phyloP scores from a whole-genome alignment of 2,113 vertebrate genomes.

The Prolemur simus region DNA sequence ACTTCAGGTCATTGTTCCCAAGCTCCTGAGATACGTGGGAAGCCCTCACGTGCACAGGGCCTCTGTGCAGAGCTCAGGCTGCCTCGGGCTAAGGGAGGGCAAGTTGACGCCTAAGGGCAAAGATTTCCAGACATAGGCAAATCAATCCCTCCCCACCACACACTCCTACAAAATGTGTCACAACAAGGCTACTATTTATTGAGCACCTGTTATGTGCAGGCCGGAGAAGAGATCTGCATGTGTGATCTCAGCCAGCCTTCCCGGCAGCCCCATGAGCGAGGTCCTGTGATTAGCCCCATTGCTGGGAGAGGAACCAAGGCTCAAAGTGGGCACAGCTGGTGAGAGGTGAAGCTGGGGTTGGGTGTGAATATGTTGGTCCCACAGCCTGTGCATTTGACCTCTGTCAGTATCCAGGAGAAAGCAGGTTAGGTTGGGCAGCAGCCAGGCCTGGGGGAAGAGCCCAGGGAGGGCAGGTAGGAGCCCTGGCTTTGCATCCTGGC shows the following conservation, averaged over 20 bases:
- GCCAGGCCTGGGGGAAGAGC: not conserved
- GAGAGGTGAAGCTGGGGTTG: not conserved
- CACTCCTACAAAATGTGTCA: not conserved
- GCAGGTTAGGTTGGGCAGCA: not conserved
- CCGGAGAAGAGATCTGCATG: not conserved
- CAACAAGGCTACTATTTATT: not conserved
- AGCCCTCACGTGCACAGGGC: not conserved
- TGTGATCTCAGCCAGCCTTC: not conserved
- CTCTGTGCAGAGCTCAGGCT: not conserved
- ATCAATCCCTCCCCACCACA: not conserved
- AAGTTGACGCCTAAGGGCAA: not conserved
- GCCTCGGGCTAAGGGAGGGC: not conserved
- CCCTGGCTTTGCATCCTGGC: not conserved
- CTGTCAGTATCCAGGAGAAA: not conserved
- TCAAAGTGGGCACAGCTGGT: not conserved
- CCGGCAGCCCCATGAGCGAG: accelerated
- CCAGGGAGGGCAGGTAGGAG: not conserved
- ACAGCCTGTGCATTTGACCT: not conserved
- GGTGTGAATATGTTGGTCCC: not conserved
- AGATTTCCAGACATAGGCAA: not conserved
- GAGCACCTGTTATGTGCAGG: not conserved
- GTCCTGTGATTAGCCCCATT: not conserved
- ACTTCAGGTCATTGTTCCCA: not conserved
- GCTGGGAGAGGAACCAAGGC: not conserved
- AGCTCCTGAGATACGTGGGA: not conserved